These are phyloP conservation scores for Corvus cornix DNA, from an alignment of 2,113 vertebrate species.

Conservation along the genomic window DNA sequence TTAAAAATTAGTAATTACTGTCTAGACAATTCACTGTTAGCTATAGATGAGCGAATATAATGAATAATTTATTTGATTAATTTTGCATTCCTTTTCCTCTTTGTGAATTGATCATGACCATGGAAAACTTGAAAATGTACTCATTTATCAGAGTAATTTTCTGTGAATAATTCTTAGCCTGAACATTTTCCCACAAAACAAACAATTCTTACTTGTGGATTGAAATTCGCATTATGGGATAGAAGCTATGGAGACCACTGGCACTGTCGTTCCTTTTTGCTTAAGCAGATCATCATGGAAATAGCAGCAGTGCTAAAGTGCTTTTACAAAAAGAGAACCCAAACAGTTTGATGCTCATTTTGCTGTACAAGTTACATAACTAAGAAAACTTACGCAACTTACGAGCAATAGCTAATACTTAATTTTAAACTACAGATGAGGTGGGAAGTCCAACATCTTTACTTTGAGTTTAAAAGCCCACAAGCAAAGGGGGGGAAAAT, in stretches of 20 bases:
- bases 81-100: conserved; percentile 42
- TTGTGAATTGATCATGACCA: conserved; percentile 15
- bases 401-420: not conserved
- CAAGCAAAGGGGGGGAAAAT: not conserved
- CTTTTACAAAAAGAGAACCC: not conserved
- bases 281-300: not conserved
- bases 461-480: not conserved
- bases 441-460: not conserved
- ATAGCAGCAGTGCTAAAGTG: not conserved
- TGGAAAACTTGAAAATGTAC: conserved; percentile 25
- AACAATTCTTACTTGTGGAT: not conserved
- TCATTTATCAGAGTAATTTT: conserved; percentile 14
- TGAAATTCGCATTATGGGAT: not conserved
- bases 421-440: not conserved
- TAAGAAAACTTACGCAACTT: not conserved
- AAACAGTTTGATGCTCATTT: not conserved
- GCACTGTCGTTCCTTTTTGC: not conserved
- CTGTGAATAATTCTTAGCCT: not conserved
- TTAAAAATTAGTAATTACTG: conserved; percentile 64
- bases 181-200: not conserved
- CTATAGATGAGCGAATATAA: conserved; percentile 32
- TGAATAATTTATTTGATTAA: conserved; percentile 60
- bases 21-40: conserved; percentile 66
- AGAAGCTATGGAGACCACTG: not conserved
- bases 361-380: not conserved